Base-by-base conservation (phyloP, 2,888 invertebrate species). In the Ashinkailepas kermadecensis region DNA sequence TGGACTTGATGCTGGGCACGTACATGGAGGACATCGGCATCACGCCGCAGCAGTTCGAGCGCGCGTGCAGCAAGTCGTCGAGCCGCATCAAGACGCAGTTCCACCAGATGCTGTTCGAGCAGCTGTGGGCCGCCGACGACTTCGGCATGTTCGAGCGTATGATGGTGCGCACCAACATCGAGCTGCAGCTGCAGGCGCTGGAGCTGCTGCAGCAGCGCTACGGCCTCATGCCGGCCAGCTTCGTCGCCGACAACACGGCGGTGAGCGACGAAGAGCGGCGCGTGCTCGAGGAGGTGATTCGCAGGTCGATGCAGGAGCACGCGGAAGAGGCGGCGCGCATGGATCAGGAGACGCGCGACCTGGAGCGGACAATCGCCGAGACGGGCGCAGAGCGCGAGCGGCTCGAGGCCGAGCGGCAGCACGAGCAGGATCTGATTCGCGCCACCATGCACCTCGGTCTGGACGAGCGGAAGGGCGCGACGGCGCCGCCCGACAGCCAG, bases 21-120 rank as follows among this genome's bases (percentile, higher is more conserved):
- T 96, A 95, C 86, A 95, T 96, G 93, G 95, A 95, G 85, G 97
- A 97, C 86, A 93, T 96, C 86, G 93, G 94, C 80, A 95, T 97
- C 84, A 91, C 93, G 0, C 92, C 95, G 0, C 93, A 95, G 84
- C 95, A 96, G 87, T 95, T 96, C 86, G 94, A 95, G 87, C 89
- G 91, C 81, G 95, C 95, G 12, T 95, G 95, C 86, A 83, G 83
- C 54, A 84, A 85, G 82, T 79, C 79, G 4, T 83, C 84, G 4
- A 88, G n/a, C 86, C 87, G 82, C 88, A 89, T 84, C 86, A 64
- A 89, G 88, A 86, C 90, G 64, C 88, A 89, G 80, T 91, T 91
- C 86, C 90, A 91, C 85, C 85, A 91, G 91, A 89, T 89, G 83
- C 87, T 91, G 57, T 91, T 92, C 85, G 92, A 93, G 85, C 92